These are phyloP conservation scores for Bagarius yarrelli DNA, from an alignment of 2,113 vertebrate genomes.

Conservation along the genomic window DNA sequence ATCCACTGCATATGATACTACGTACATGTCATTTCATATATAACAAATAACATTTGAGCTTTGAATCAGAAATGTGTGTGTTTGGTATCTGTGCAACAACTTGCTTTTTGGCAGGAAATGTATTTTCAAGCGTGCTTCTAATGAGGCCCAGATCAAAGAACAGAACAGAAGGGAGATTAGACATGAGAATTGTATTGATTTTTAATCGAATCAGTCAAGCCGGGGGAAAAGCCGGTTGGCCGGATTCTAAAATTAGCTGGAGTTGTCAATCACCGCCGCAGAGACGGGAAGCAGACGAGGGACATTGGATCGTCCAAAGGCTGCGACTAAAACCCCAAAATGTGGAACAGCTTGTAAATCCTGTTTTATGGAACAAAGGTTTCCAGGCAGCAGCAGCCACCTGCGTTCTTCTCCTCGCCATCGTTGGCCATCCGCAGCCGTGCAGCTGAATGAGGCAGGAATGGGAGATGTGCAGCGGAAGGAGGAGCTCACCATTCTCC, in stretches of 20 bases:
- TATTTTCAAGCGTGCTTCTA: slow-evolving; percentile 49
- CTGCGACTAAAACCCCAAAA: slow-evolving; percentile 11
- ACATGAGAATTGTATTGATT: slow-evolving; percentile 61
- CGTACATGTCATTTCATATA: background rate
- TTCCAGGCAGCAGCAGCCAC: slow-evolving; percentile 30
- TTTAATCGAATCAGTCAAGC: slow-evolving; percentile 58
- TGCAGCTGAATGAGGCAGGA: slow-evolving; percentile 19
- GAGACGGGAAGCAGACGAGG: background rate
- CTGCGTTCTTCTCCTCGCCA: slow-evolving; percentile 17
- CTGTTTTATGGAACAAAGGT: slow-evolving; percentile 15
- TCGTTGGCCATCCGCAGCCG: slow-evolving; percentile 15
- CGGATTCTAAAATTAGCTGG: slow-evolving; percentile 51
- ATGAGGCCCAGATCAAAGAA: slow-evolving; percentile 57
- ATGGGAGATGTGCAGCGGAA: slow-evolving; percentile 21
- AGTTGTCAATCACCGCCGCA: slow-evolving; percentile 53
- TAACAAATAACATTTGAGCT: background rate
- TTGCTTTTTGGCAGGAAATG: slow-evolving; percentile 49
- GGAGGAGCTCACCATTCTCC: slow-evolving; percentile 4
- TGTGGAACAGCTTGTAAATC: slow-evolving; percentile 34
- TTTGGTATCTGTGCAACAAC: slow-evolving; percentile 17
- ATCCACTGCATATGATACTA: no score
- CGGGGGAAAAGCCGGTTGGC: slow-evolving; percentile 25
- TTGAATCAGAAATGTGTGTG: background rate
- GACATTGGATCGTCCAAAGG: background rate
- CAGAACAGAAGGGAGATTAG: slow-evolving; percentile 54